Evolutionary conservation across 1,140 invertebrate genomes (phyloP).

Genomic region (Lasaia peninsularis): DNA sequence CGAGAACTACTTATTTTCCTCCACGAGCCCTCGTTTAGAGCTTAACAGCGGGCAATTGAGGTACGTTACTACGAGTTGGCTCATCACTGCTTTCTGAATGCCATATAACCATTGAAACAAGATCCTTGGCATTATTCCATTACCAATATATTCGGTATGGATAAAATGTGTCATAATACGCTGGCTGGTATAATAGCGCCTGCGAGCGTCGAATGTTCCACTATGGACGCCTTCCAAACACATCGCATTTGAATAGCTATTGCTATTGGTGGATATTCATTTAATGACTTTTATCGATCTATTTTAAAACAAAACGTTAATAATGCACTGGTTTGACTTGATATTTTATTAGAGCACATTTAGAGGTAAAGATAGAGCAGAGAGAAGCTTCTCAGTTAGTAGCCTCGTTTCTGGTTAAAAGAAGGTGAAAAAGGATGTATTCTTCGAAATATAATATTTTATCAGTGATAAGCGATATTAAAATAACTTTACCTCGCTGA

Average conservation of each 20-base stretch:
- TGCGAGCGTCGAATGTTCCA: slow-evolving; percentile 30
- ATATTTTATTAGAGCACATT: too few species aligned
- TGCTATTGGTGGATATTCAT: slow-evolving; percentile 40
- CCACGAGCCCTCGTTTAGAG: slow-evolving; percentile 46
- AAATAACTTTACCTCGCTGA: too few species aligned
- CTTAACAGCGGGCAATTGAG: slow-evolving; percentile 58
- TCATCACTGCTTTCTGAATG: slow-evolving; percentile 39
- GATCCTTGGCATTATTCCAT: slow-evolving; percentile 6
- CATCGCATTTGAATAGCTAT: slow-evolving; percentile 52
- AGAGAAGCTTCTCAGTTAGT: too few species aligned
- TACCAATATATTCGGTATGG: background rate
- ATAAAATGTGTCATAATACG: slow-evolving; percentile 5
- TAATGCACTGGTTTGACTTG: too few species aligned
- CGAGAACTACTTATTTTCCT: slow-evolving; percentile 37
- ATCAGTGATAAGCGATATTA: too few species aligned
- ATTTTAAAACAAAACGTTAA: background rate
- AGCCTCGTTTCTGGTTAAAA: too few species aligned
- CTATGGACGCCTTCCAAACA: slow-evolving; percentile 53
- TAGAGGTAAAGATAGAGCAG: too few species aligned
- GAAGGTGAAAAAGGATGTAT: too few species aligned
- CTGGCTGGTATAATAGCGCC: slow-evolving; percentile 35
- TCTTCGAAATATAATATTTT: too few species aligned
- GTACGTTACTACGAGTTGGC: slow-evolving; percentile 50
- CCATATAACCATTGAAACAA: background rate
- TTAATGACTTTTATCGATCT: slow-evolving; percentile 9